Conservation (phyloP, 1,140 invertebrate genomes). For the Eulimnadia texana region DNA sequence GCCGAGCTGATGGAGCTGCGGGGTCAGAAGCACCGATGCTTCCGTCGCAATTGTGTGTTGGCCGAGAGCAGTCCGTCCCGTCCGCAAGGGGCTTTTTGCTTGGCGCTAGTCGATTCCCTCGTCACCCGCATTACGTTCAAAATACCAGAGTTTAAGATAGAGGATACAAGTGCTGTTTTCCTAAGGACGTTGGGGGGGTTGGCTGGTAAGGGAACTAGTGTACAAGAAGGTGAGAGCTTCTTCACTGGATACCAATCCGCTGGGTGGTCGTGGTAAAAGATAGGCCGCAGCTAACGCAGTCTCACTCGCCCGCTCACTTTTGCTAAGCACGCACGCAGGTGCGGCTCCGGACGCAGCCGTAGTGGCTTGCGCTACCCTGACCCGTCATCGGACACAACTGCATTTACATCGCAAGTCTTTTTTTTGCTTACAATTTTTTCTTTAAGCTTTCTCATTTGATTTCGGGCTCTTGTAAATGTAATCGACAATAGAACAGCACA, state of each 20-base stretch:
- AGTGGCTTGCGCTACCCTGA: constrained; percentile 14
- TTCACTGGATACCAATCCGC: background rate
- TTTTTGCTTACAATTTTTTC: no score
- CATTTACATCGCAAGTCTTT: background rate
- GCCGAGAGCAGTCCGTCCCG: background rate
- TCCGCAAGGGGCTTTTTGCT: no score
- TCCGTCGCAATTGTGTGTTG: background rate
- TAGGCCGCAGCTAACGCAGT: constrained; percentile 14
- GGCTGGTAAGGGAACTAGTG: no score
- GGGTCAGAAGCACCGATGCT: background rate
- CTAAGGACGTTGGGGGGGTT: no score
- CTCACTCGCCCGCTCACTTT: constrained; percentile 9
- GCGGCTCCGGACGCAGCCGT: constrained; percentile 16
- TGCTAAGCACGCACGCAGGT: constrained; percentile 14
- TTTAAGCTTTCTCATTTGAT: no score
- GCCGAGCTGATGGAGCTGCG: background rate
- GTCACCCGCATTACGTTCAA: no score
- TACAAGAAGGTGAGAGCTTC: background rate
- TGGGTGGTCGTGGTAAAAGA: background rate
- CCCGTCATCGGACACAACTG: background rate
- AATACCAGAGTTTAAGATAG: no score
- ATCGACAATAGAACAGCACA: no score
- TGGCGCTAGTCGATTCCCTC: no score
- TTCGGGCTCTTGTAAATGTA: no score
- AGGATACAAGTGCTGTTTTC: no score